phyloP scores from a whole-genome alignment of 2,797 vertebrate genomes.

The Morus bassanus region DNA sequence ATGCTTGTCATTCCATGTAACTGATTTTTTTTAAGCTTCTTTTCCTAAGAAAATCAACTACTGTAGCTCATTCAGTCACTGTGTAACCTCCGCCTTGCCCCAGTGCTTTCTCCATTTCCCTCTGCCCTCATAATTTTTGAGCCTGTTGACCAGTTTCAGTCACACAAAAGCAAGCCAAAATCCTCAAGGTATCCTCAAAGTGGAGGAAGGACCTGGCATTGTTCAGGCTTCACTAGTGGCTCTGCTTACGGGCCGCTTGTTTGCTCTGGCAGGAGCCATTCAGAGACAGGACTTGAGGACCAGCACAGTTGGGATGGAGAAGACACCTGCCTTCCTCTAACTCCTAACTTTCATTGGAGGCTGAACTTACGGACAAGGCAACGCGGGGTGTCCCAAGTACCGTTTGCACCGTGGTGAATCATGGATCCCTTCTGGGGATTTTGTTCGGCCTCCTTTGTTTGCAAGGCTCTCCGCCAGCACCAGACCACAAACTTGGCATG shows the following conservation, averaged over 20 bases:
- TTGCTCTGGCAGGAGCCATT: background rate
- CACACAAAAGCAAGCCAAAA: background rate
- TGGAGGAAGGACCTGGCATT: background rate
- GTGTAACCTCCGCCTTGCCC: background rate
- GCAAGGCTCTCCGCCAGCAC: background rate
- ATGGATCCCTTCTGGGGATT: background rate
- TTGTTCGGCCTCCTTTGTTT: background rate
- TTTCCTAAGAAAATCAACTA: background rate
- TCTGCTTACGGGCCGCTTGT: background rate
- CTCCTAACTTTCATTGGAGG: background rate
- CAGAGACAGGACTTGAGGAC: background rate
- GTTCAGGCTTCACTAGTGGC: background rate
- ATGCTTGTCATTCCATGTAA: background rate
- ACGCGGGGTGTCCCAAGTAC: fast-evolving
- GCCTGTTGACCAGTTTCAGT: background rate
- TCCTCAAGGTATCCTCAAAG: background rate
- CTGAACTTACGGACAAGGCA: background rate
- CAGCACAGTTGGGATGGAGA: background rate
- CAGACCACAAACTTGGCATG: background rate
- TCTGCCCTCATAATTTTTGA: background rate
- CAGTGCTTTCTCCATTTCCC: background rate
- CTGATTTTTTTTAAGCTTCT: background rate
- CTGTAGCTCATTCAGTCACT: background rate
- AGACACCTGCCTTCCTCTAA: background rate
- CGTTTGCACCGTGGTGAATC: fast-evolving